These are phyloP conservation scores for Cephus cinctus DNA, from an alignment of 1,140 invertebrate species.

Conservation along the genomic window DNA sequence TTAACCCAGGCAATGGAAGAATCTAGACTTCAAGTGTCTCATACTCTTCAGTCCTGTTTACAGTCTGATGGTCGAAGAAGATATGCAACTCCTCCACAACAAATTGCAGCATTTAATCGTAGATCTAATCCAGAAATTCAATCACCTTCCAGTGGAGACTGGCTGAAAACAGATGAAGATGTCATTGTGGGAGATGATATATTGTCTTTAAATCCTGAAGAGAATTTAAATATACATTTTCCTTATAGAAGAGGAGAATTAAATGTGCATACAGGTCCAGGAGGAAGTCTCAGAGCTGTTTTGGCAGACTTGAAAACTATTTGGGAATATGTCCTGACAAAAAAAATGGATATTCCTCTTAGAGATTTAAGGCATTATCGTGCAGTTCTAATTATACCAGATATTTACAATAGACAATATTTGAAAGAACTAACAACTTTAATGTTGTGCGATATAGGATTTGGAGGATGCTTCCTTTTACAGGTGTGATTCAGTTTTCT, in stretches of 20 bases:
- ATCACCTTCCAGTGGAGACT: constrained; percentile 57
- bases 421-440: constrained; percentile 83
- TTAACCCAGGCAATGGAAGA: constrained; percentile 77
- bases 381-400: constrained; percentile 86
- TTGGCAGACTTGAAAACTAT: constrained; percentile 84
- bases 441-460: constrained; percentile 79
- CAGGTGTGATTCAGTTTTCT: constrained; percentile 64
- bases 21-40: constrained; percentile 76
- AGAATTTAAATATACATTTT: constrained; percentile 84
- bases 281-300: constrained; percentile 81
- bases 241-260: constrained; percentile 84
- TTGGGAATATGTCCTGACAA: constrained; percentile 79
- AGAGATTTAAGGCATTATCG: constrained; percentile 80
- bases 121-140: constrained; percentile 68
- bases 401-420: constrained; percentile 86
- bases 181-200: constrained; percentile 70
- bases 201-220: constrained; percentile 70
- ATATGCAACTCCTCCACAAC: constrained; percentile 83
- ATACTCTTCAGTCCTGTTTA: constrained; percentile 80
- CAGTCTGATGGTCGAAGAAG: constrained; percentile 77
- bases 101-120: constrained; percentile 83
- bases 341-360: constrained; percentile 73
- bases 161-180: constrained; percentile 63
- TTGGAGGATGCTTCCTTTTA: constrained; percentile 85
- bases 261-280: constrained; percentile 79